Conservation (phyloP, 2,797 vertebrate genomes). For the Eulemur mongoz region DNA sequence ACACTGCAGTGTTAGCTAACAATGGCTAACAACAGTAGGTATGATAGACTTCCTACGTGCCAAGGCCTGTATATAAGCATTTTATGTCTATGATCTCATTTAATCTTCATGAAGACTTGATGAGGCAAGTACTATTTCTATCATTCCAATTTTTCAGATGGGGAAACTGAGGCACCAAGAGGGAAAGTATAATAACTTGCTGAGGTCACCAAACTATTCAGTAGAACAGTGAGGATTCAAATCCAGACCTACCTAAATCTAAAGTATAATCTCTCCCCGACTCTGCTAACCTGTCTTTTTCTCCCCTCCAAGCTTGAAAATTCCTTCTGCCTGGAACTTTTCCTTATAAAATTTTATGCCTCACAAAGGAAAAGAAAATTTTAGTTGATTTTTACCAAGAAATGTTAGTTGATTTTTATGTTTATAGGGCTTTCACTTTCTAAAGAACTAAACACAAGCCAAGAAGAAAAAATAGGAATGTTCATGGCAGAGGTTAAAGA, state of each 20-base stretch:
- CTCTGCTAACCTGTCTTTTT: neutral
- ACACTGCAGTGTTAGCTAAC: neutral
- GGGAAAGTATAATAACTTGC: neutral
- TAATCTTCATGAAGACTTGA: neutral
- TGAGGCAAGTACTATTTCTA: neutral
- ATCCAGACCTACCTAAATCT: neutral
- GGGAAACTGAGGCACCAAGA: neutral
- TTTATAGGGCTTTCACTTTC: neutral
- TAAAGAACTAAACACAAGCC: neutral
- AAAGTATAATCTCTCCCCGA: neutral
- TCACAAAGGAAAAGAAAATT: neutral
- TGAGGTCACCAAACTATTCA: neutral
- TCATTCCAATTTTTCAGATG: neutral
- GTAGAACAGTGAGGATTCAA: neutral
- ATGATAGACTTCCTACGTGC: neutral
- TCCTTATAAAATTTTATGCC: neutral
- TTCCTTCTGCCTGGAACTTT: neutral
- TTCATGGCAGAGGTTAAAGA: conserved; percentile 6
- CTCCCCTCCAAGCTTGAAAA: neutral
- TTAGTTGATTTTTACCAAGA: neutral
- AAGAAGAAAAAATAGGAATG: conserved; percentile 9
- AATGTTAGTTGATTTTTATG: neutral
- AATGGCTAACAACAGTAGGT: neutral
- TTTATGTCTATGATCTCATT: neutral
- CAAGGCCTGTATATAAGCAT: neutral